A percentile compares a stretch with the other conserved stretches of the same genome.
phyloP scores from a whole-genome alignment of 92 coral and sea anemone species.

The Virgularia gustaviana region DNA sequence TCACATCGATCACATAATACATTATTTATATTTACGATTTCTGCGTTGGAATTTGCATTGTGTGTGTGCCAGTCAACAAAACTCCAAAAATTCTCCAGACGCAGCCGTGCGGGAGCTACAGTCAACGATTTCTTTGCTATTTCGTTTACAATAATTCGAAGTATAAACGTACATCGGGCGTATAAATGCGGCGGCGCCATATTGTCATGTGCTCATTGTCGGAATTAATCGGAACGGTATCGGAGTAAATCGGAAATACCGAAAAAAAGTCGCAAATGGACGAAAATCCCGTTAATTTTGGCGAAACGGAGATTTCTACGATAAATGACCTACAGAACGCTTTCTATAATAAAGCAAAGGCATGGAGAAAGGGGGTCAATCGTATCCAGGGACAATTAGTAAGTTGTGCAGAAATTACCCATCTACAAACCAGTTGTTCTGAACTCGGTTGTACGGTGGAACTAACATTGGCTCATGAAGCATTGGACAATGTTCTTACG shows the following conservation, averaged over 20 bases:
- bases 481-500: constrained; percentile 11
- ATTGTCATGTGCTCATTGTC: not conserved
- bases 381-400: not conserved
- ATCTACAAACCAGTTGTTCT: constrained; percentile 17
- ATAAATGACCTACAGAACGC: not conserved
- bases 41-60: too few relatives aligned
- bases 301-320: not conserved
- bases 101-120: not conserved
- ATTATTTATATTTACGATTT: too few relatives aligned
- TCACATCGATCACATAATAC: too few relatives aligned
- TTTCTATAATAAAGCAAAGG: not conserved
- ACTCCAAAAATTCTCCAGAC: too few relatives aligned
- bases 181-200: not conserved
- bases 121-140: not conserved
- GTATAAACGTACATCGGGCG: not conserved
- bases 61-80: too few relatives aligned
- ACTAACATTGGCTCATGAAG: constrained; percentile 20
- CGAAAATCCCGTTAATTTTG: not conserved
- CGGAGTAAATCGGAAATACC: not conserved
- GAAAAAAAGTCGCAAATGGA: not conserved
- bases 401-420: constrained; percentile 11
- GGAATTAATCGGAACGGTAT: not conserved
- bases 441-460: constrained; percentile 19
- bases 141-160: not conserved
- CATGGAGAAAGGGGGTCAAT: constrained; percentile 32